Evolutionary conservation across 2,113 vertebrate species (phyloP).

Genomic region (Pelodiscus sinensis): DNA sequence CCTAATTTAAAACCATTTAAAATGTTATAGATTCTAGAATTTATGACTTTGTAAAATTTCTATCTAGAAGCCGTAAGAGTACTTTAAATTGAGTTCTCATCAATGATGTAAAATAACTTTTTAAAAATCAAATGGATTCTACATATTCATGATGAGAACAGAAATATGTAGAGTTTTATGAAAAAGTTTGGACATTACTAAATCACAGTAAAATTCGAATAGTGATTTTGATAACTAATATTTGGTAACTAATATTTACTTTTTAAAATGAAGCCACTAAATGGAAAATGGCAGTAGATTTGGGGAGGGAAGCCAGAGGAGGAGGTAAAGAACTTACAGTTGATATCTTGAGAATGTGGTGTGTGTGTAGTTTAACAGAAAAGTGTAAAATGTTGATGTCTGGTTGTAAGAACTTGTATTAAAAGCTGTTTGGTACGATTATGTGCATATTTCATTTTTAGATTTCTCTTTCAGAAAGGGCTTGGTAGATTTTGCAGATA

Average conservation of each 20-base stretch:
- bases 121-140: background rate
- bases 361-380: rapidly evolving
- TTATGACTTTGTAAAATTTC: background rate
- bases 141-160: background rate
- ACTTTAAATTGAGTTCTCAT: background rate
- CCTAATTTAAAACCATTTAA: background rate
- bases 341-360: rapidly evolving
- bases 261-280: background rate
- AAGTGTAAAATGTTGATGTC: background rate
- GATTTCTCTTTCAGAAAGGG: background rate
- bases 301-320: background rate
- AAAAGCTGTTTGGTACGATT: background rate
- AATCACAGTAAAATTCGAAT: background rate
- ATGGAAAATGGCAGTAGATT: background rate
- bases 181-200: background rate
- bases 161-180: background rate
- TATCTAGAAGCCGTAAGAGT: background rate
- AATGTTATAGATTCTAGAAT: background rate
- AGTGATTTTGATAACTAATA: background rate
- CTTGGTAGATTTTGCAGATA: background rate
- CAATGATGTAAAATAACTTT: background rate
- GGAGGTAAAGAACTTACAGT: background rate
- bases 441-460: background rate
- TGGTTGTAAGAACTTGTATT: background rate
- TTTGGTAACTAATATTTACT: background rate